Base-by-base conservation (phyloP, 2,113 vertebrate genomes). In the Piaya cayana region DNA sequence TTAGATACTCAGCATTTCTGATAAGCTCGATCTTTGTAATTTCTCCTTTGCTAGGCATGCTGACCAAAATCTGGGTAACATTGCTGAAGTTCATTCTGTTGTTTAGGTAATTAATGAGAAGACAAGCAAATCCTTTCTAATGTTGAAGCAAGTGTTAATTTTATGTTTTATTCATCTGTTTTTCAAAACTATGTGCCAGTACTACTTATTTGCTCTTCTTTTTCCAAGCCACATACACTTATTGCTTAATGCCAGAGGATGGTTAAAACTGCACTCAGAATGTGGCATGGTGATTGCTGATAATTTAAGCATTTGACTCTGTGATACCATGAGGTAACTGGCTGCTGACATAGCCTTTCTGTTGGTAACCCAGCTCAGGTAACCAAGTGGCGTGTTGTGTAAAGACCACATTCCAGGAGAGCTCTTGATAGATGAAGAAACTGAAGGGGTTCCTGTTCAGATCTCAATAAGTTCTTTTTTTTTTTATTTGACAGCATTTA, bases 271-370 rank as follows among this genome's bases (percentile, higher is more conserved):
- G 32, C 8, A 17, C 14, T 68, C 32, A 37, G 43, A 64, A 32
- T 2, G 6, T 1, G 4, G 50, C 23, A 9, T 37, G 42, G n/a
- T 36, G 34, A 30, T 19, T 0, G 0, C 32, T 69, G 69, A 23
- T 49, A 39, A 77, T 81, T 87, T 45, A 63, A 67, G 14, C 8
- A 26, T 47, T 58, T 25, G 21, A 36, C 34, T 69, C 77, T 64
- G 45, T 26, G 56, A 12, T 55, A 15, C 21, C 60, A 50, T 69
- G 47, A 88, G 60, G 62, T 62, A 83, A 58, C 2, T 47, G 26
- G 52, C 64, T 74, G 78, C 53, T 68, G 82, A 81, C 64, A 30
- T 62, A 52, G 25, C 32, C 25, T 59, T 87, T 84, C 78, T 80
- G 59, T 49, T 71, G 75, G 30, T 72, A 90, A 68, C 53, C 69